Conservation (phyloP, 2,797 vertebrate species). For the Neosalanx taihuensis region DNA sequence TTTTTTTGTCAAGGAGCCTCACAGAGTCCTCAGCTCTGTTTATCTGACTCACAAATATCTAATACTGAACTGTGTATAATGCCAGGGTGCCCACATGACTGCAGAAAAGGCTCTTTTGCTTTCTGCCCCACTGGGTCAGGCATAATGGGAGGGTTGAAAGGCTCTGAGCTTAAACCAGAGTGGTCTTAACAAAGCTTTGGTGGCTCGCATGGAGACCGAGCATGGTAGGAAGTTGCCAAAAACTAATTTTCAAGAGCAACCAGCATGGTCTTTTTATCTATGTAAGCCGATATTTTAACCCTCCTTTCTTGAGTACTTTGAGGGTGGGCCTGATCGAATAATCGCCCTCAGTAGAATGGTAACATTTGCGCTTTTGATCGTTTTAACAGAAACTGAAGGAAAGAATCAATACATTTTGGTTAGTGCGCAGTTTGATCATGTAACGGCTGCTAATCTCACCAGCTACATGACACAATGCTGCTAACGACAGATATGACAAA, state of each 20-base stretch:
- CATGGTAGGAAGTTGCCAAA: constrained; percentile 68
- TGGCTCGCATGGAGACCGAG: constrained; percentile 65
- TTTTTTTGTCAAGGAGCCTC: constrained; percentile 61
- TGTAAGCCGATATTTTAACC: constrained; percentile 58
- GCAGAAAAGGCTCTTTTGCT: constrained; percentile 73
- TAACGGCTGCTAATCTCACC: background rate
- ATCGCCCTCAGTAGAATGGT: constrained; percentile 8
- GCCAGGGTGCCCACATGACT: constrained; percentile 75
- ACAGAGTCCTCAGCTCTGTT: constrained; percentile 71
- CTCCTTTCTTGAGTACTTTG: constrained; percentile 47
- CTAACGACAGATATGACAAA: background rate
- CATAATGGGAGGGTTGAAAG: constrained; percentile 75
- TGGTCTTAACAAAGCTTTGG: constrained; percentile 72
- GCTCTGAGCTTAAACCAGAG: constrained; percentile 69
- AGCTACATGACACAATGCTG: background rate
- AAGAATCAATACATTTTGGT: background rate
- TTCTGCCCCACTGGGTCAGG: constrained; percentile 75
- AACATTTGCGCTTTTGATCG: background rate
- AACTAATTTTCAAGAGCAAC: constrained; percentile 76
- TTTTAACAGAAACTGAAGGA: background rate
- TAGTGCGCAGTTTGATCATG: background rate
- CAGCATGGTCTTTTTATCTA: constrained; percentile 67
- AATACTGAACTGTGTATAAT: constrained; percentile 75
- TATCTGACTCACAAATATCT: constrained; percentile 80
- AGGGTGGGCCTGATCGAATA: constrained; percentile 26